Evolutionary conservation across 2,888 invertebrate species (phyloP).

Genomic region (Pollenia labialis): DNA sequence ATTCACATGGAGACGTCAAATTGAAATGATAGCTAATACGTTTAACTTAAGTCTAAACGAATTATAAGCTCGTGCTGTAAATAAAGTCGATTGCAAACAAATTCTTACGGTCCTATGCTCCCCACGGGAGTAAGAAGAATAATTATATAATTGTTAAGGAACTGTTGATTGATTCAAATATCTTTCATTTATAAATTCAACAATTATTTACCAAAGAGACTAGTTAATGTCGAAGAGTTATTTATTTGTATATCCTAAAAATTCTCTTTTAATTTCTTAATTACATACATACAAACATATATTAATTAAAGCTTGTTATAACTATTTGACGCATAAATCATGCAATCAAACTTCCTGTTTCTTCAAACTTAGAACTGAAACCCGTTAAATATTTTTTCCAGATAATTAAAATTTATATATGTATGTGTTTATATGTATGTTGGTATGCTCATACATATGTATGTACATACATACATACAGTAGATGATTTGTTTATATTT

Average conservation of each 20-base stretch:
- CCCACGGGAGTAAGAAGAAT: too few species aligned
- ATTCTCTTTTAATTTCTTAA: not conserved
- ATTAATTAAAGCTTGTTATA: not conserved
- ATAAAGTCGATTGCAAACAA: too few species aligned
- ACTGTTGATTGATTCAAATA: too few species aligned
- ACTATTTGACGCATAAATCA: not conserved
- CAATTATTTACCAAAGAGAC: not conserved
- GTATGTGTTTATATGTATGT: not conserved
- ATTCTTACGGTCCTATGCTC: too few species aligned
- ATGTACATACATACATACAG: not conserved
- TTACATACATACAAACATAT: too few species aligned
- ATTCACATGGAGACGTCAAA: too few species aligned
- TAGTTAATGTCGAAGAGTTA: not conserved
- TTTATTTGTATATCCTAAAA: not conserved
- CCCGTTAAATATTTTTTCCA: conserved; percentile 38
- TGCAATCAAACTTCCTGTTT: conserved; percentile 33
- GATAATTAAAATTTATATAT: not conserved
- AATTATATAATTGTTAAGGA: too few species aligned
- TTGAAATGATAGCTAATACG: too few species aligned
- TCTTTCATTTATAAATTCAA: too few species aligned
- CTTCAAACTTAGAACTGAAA: conserved; percentile 19
- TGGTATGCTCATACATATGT: not conserved
- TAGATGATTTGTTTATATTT: conserved; percentile 42
- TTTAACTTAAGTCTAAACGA: too few species aligned
- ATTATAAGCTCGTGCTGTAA: too few species aligned